A percentile compares a stretch with the other conserved stretches of the same genome.
These are phyloP conservation scores for Athalia cordata DNA, from an alignment of 2,888 invertebrate genomes.

Conservation along the genomic window DNA sequence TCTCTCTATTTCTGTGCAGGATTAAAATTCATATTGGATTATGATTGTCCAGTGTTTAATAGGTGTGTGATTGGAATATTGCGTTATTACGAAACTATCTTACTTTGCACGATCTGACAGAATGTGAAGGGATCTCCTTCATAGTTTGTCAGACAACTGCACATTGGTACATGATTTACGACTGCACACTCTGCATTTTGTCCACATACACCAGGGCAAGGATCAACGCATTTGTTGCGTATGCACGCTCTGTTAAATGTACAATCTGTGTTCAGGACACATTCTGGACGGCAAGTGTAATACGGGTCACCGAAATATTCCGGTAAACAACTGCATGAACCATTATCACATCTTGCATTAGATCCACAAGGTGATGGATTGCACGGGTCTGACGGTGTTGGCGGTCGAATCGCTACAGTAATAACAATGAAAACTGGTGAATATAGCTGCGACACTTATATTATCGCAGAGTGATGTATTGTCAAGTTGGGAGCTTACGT, in stretches of 20 bases:
- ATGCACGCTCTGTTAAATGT: constrained; percentile 84
- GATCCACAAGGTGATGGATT: constrained; percentile 84
- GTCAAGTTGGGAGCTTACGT: constrained; percentile 45
- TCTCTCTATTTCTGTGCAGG: constrained; percentile 38
- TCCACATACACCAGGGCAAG: constrained; percentile 88
- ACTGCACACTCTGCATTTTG: constrained; percentile 85
- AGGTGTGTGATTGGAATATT: neutral
- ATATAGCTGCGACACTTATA: too few relatives aligned
- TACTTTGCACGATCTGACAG: constrained; percentile 73
- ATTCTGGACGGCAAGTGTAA: constrained; percentile 86
- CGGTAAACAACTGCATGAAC: constrained; percentile 70
- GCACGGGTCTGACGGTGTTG: constrained; percentile 76
- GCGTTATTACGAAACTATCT: constrained; percentile 51
- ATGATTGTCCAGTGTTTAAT: neutral
- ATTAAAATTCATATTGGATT: constrained; percentile 10
- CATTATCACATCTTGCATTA: constrained; percentile 80
- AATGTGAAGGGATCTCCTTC: constrained; percentile 77
- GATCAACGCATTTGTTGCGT: constrained; percentile 87
- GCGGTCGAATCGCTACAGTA: constrained; percentile 48
- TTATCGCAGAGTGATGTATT: neutral
- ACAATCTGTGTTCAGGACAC: constrained; percentile 87
- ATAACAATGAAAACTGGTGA: neutral
- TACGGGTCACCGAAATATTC: constrained; percentile 73
- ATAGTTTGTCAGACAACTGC: constrained; percentile 75
- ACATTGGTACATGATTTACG: constrained; percentile 82